Evolutionary conservation across 2,888 invertebrate species (phyloP).

Genomic region (Cantharis lateralis): DNA sequence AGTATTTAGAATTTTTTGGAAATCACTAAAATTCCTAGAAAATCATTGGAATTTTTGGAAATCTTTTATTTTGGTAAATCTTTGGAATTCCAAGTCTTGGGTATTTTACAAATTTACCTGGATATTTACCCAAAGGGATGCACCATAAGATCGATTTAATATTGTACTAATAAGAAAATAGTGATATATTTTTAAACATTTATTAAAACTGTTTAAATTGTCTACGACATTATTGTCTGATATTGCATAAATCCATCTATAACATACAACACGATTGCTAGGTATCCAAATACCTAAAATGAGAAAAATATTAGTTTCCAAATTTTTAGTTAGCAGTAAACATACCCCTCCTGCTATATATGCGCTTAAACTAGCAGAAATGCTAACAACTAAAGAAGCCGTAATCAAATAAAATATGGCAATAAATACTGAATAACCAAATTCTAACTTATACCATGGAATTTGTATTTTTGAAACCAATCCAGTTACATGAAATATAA

Average conservation of each 20-base stretch:
- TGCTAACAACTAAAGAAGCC: constrained; percentile 24
- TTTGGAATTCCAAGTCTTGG: no score
- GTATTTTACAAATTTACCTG: no score
- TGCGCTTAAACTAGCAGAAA: not conserved
- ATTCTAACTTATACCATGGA: constrained; percentile 37
- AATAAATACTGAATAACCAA: constrained; percentile 32
- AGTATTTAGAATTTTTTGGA: no score
- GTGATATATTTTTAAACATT: not conserved
- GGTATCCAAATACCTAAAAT: constrained; percentile 28
- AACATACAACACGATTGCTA: constrained; percentile 17
- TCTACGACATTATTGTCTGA: not conserved
- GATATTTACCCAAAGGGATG: no score
- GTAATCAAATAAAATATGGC: constrained; percentile 34
- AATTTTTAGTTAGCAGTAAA: not conserved
- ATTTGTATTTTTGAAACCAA: constrained; percentile 29
- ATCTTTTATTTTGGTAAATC: no score
- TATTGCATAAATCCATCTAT: constrained; percentile 19
- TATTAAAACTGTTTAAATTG: not conserved
- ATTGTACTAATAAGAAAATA: not conserved
- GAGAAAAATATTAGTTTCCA: not conserved
- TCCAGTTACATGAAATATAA: constrained; percentile 31
- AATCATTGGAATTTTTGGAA: no score
- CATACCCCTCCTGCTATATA: constrained; percentile 40
- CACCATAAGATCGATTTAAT: no score
- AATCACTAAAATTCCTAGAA: no score